A percentile compares a stretch with the other conserved stretches of the same genome.
Conservation (phyloP, 1,140 invertebrate genomes). For the Parasteatoda tepidariorum region DNA sequence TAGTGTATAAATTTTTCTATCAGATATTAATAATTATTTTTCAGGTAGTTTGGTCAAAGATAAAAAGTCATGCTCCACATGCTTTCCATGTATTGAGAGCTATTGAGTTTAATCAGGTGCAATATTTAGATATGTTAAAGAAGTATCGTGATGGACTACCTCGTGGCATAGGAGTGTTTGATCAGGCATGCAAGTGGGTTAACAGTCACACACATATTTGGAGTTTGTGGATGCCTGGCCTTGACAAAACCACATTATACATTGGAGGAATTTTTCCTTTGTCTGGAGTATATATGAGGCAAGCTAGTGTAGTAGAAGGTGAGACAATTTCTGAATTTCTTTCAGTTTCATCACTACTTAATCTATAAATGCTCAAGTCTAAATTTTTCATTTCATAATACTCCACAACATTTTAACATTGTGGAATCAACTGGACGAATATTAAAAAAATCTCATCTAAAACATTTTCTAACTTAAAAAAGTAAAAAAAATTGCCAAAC, state of each 20-base stretch:
- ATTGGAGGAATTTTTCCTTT: conserved; percentile 86
- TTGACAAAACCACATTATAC: conserved; percentile 71
- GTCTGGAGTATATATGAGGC: conserved; percentile 72
- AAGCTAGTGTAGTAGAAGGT: conserved; percentile 75
- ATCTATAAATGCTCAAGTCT: no score
- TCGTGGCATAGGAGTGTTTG: conserved; percentile 64
- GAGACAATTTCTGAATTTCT: no score
- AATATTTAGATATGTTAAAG: conserved; percentile 73
- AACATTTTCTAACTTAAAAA: no score
- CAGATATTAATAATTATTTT: conserved; percentile 16
- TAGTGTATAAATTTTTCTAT: no score
- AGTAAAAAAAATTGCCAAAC: no score
- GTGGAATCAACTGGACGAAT: no score
- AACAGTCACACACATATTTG: conserved; percentile 71
- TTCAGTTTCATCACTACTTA: no score
- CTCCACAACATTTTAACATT: no score
- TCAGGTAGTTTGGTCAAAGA: conserved; percentile 53
- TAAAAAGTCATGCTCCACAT: conserved; percentile 34
- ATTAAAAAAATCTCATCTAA: no score
- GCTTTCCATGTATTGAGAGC: conserved; percentile 71
- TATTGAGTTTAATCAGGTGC: conserved; percentile 72
- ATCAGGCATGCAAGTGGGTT: conserved; percentile 80
- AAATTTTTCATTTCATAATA: no score
- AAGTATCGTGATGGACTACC: conserved; percentile 66
- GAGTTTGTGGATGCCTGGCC: conserved; percentile 72